Conservation (phyloP, 2,888 invertebrate genomes). For the Thumatha senex region DNA sequence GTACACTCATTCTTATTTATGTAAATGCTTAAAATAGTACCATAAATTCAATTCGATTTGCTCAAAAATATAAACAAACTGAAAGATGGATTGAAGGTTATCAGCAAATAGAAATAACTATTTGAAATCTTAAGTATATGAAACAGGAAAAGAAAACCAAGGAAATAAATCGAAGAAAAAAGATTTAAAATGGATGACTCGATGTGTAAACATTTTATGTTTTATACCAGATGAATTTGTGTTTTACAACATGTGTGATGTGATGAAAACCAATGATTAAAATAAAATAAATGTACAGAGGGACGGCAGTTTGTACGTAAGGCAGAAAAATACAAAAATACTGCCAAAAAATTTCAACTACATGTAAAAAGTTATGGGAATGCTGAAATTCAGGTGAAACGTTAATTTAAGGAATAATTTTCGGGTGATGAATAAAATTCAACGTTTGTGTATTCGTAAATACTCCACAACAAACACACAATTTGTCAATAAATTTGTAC, state of each 20-base stretch:
- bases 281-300: neutral
- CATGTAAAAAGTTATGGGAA: no score
- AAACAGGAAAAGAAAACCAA: neutral
- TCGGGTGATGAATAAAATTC: no score
- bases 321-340: no score
- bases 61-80: neutral
- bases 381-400: no score
- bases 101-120: neutral
- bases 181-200: neutral
- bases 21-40: slow-evolving; percentile 1
- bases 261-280: neutral
- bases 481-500: no score
- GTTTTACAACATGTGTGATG: neutral
- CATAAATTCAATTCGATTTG: neutral
- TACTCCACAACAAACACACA: no score
- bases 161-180: neutral
- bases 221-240: neutral
- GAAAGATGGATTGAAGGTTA: slow-evolving; percentile 5
- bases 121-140: slow-evolving; percentile 1
- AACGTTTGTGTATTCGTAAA: no score
- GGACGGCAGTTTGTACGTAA: neutral
- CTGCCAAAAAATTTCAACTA: no score
- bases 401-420: no score
- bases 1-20: neutral
- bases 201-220: neutral